A percentile compares a stretch with the other conserved stretches of the same genome.
These are phyloP conservation scores for Muscidifurax raptorellus DNA, from an alignment of 1,140 invertebrate genomes.

Conservation along the genomic window DNA sequence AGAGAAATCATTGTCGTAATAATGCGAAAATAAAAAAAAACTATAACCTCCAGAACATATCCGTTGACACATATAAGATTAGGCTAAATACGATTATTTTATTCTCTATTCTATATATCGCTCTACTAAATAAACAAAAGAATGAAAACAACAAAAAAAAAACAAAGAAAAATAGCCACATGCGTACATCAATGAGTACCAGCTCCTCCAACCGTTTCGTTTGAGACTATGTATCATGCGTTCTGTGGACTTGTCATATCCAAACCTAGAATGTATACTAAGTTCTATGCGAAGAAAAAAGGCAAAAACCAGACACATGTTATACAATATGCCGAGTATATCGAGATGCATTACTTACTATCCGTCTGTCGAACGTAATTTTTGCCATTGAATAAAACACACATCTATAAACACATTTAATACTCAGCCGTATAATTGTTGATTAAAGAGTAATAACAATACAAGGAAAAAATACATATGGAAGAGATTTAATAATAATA, in stretches of 20 bases:
- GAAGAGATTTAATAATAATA: neutral
- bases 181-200: neutral
- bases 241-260: neutral
- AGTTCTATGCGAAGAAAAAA: neutral
- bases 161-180: conserved; percentile 11
- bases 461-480: neutral
- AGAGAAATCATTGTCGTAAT: conserved; percentile 45
- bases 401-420: neutral
- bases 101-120: conserved; percentile 48
- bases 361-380: conserved; percentile 3
- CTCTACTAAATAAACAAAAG: conserved; percentile 7
- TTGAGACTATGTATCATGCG: neutral
- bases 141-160: neutral
- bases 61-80: conserved; percentile 68
- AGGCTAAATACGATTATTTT: conserved; percentile 58
- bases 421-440: conserved; percentile 26
- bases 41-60: conserved; percentile 64
- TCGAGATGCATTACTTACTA: conserved; percentile 18
- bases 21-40: conserved; percentile 25
- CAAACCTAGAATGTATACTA: neutral
- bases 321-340: neutral
- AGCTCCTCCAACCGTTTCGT: conserved; percentile 14
- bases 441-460: conserved; percentile 19
- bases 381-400: neutral
- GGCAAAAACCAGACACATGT: neutral